Evolutionary conservation across 37 sponge, comb jelly and placozoan genomes (phyloP), one percentile per base, ranked within the genome.

Genomic region (Oscarella lobularis): DNA sequence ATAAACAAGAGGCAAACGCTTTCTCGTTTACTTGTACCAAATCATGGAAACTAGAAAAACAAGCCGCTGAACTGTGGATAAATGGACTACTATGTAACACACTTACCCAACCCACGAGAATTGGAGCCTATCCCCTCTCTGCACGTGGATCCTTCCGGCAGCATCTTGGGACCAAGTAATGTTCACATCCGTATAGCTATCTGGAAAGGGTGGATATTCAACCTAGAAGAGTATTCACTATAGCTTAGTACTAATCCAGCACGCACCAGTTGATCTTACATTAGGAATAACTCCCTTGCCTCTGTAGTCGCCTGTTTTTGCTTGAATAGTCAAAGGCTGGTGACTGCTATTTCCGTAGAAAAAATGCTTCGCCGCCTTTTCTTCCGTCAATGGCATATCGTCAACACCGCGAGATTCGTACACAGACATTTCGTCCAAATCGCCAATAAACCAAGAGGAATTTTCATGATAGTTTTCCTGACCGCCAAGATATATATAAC

Each of bases 271-370:
- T 20, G 20, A 48, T 20, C 20, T 27, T 48, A 75, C 41, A 65
- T 75, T 66, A 5, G 75, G 81, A 0, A 9, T 66, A 20, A 31
- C 66, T 14, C 79, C 84, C 0, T 2, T 27, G 3, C 79, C 82
- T 32, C 74, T 37, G 5, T 67, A 71, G 74, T 74, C 81, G 66
- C 76, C 69, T 2, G 72, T 76, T 35, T 89, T 83, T 6, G 67
- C 74, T 1, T 31, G 31, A 1, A 89, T 32, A 74, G 74, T 72
- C 3, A 89, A 40, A 3, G 83, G 79, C 73, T 89, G 90, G 31
- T 74, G 71, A 3, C 73, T 79, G 30, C 37, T 80, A 38, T 70
- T 82, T 36, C 90, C 90, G 79, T 76, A 89, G 9, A 48, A 39
- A 35, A 79, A 36, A n/a, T 76, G 90, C 1, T 38, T 39, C 29